Base-by-base conservation (phyloP, 2,797 vertebrate species). In the Geotrypetes seraphini region DNA sequence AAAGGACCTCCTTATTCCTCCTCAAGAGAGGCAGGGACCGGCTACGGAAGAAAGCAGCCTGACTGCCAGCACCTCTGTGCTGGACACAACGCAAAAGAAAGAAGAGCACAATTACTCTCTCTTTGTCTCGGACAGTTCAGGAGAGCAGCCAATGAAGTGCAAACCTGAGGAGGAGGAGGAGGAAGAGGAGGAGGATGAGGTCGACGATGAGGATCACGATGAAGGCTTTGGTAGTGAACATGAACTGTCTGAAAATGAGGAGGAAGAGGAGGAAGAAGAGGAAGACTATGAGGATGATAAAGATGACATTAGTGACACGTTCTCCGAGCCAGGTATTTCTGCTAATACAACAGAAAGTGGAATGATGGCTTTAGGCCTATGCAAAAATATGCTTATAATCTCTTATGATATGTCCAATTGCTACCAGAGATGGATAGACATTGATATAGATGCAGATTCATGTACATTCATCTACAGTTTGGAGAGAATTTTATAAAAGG, bases 41-140 rank as follows among this genome's bases (percentile, higher is more conserved):
- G 43, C 43, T 12, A 73, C 66, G 11, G 78, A 76, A 49, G 63
- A 59, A 19, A 74, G 70, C 50, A 77, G 64, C 42, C 71, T 80
- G 6, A 79, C 84, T 9, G 63, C 72, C 35, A 73, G 79, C 38
- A 38, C 71, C 7, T 81, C 79, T 1, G 75, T 47, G 50, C 77
- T 15, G 51, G 91, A 60, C 65, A 81, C 77, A 19, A 75, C 79
- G 1, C 92, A 96, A 72, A 93, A 87, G 66, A 96, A 97, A 41
- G 92, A 97, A 66, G 96, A 98, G 59, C 95, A 98, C 86, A 98
- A 98, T 72, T 99, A 98, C 22, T 99, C 94, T 4, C 85, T 97
- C 30, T 98, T 97, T 61, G 79, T 97, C 48, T 89, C 89, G n/a
- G 89, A 88, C 63, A 32, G 54, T 24, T 50, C 80, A 49, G 57